Evolutionary conservation across 2,888 invertebrate species (phyloP).

Genomic region (Latheticus oryzae): DNA sequence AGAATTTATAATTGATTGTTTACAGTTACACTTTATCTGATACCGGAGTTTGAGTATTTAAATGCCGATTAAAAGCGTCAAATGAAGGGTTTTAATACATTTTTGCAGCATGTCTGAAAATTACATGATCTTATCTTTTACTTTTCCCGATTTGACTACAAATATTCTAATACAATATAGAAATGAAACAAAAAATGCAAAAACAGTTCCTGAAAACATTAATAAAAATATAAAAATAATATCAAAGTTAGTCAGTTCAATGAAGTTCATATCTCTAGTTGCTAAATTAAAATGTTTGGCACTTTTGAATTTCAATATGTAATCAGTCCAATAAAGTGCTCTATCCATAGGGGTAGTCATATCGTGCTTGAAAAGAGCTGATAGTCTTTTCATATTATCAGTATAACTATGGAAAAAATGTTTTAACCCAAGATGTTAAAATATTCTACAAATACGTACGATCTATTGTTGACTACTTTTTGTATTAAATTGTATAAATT

Average conservation of each 20-base stretch:
- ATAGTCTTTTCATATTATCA: conserved; percentile 17
- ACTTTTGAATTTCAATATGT: conserved; percentile 22
- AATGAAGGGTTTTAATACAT: too few species aligned
- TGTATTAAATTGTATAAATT: conserved; percentile 6
- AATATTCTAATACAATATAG: too few species aligned
- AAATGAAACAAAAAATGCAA: too few species aligned
- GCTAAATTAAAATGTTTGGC: conserved; percentile 20
- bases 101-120: too few species aligned
- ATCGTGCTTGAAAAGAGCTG: conserved; percentile 14
- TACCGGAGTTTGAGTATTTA: too few species aligned
- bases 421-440: neutral
- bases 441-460: conserved; percentile 2
- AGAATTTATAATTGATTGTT: too few species aligned
- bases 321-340: conserved; percentile 35
- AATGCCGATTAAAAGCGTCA: too few species aligned
- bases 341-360: conserved; percentile 25
- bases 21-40: too few species aligned
- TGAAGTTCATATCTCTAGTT: conserved; percentile 20
- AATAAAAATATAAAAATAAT: conserved; percentile 1
- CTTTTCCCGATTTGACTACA: too few species aligned
- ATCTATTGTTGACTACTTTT: conserved; percentile 13
- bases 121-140: too few species aligned
- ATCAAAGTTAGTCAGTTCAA: conserved; percentile 10
- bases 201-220: neutral
- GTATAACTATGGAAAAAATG: conserved; percentile 8